These are phyloP conservation scores for Ahaetulla prasina DNA, from an alignment of 2,113 vertebrate species.

Conservation along the genomic window DNA sequence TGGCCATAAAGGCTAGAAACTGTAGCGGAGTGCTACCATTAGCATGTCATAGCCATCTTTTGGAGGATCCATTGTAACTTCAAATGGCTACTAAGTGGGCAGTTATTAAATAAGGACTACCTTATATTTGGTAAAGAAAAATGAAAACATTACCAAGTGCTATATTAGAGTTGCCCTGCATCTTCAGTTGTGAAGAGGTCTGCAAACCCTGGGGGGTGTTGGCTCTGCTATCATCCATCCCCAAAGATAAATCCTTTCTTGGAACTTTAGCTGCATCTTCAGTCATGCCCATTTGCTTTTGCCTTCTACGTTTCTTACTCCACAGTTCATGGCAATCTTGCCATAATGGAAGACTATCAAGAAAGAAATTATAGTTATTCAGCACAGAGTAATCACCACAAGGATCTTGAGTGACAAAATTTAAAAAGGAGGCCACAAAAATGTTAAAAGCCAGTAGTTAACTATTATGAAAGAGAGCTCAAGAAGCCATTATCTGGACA, in stretches of 20 bases:
- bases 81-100: background rate
- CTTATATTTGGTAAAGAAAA: slow-evolving; percentile 35
- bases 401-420: background rate
- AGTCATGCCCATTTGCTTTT: slow-evolving; percentile 91
- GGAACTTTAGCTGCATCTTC: slow-evolving; percentile 91
- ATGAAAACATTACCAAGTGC: slow-evolving; percentile 70
- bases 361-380: background rate
- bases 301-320: slow-evolving; percentile 96
- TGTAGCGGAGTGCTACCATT: background rate
- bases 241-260: slow-evolving; percentile 85
- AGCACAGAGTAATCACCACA: background rate
- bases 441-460: background rate
- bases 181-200: slow-evolving; percentile 78
- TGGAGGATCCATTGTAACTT: background rate
- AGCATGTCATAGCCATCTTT: background rate
- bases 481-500: background rate
- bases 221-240: slow-evolving; percentile 92
- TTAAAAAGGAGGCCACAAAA: background rate
- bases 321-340: slow-evolving; percentile 98
- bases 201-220: slow-evolving; percentile 92
- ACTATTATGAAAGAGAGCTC: background rate
- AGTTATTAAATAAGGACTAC: background rate
- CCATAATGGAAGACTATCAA: slow-evolving; percentile 90
- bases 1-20: background rate
- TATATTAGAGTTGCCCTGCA: slow-evolving; percentile 74